Conservation (phyloP, 2,888 invertebrate species). For the Drosophila suboccidentalis region DNA sequence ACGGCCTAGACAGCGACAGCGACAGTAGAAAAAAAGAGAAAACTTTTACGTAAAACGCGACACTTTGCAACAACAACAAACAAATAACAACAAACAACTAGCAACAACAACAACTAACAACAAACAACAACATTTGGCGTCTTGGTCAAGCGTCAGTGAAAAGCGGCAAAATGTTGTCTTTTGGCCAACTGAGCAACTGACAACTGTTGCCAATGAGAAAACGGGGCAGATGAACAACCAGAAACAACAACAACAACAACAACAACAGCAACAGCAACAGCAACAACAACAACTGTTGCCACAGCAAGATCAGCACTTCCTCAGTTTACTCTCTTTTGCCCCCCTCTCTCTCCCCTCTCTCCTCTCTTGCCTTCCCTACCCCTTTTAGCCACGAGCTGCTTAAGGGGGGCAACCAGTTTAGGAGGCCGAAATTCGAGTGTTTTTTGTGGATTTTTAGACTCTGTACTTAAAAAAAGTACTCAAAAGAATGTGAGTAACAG, state of each 20-base stretch:
- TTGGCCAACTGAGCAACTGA: slow-evolving; percentile 29
- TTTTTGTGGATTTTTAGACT: too few species aligned
- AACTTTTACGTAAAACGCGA: slow-evolving; percentile 60
- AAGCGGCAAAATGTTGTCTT: slow-evolving; percentile 45
- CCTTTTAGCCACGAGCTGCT: slow-evolving; percentile 3
- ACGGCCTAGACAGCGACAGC: slow-evolving; percentile 36
- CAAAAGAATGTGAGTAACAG: too few species aligned
- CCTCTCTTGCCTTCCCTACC: too few species aligned
- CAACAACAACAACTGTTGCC: background rate
- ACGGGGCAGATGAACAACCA: slow-evolving; percentile 13
- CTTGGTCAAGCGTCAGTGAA: slow-evolving; percentile 56
- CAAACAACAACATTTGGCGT: slow-evolving; percentile 38
- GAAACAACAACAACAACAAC: background rate
- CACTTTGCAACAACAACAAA: slow-evolving; percentile 49
- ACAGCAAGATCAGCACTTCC: slow-evolving; percentile 9
- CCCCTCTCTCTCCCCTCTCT: background rate
- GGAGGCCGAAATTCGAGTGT: too few species aligned
- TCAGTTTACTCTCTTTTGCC: background rate
- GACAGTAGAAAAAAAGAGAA: slow-evolving; percentile 73
- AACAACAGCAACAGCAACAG: background rate
- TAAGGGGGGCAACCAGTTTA: background rate
- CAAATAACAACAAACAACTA: background rate
- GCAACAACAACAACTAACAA: slow-evolving; percentile 1
- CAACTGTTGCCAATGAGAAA: slow-evolving; percentile 52
- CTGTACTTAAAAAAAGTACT: too few species aligned